These are phyloP conservation scores for Geotrypetes seraphini DNA, from an alignment of 2,797 vertebrate genomes.

Conservation along the genomic window DNA sequence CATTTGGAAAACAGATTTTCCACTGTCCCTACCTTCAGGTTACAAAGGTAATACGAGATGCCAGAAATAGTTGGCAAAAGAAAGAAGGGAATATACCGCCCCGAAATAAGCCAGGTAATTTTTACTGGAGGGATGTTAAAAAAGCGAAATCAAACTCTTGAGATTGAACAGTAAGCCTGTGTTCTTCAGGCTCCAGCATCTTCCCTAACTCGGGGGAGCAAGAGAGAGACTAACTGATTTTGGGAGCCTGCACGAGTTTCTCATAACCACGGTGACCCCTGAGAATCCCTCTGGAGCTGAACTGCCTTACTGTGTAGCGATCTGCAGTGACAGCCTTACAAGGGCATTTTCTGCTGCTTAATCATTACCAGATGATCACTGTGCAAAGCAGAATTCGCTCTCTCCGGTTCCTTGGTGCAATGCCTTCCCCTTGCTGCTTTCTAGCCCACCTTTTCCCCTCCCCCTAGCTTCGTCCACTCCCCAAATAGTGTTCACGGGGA, in stretches of 20 bases:
- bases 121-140: too few relatives aligned
- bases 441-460: neutral
- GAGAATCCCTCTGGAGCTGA: neutral
- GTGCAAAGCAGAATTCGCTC: neutral
- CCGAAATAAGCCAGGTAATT: neutral
- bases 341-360: constrained; percentile 1
- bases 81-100: neutral
- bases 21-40: neutral
- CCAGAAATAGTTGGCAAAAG: neutral
- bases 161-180: too few relatives aligned
- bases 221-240: neutral
- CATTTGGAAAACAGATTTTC: too few relatives aligned
- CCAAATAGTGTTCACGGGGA: too few relatives aligned
- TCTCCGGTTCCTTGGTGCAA: neutral
- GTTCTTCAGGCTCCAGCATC: too few relatives aligned
- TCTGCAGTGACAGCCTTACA: constrained; percentile 5
- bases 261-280: neutral
- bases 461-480: too few relatives aligned
- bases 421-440: neutral
- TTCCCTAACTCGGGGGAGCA: neutral
- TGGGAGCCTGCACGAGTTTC: neutral
- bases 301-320: neutral
- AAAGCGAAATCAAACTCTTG: too few relatives aligned
- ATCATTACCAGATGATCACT: constrained; percentile 4
- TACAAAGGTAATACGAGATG: neutral